Evolutionary conservation across 2,888 invertebrate genomes (phyloP).

Genomic region (Lypha dubia): DNA sequence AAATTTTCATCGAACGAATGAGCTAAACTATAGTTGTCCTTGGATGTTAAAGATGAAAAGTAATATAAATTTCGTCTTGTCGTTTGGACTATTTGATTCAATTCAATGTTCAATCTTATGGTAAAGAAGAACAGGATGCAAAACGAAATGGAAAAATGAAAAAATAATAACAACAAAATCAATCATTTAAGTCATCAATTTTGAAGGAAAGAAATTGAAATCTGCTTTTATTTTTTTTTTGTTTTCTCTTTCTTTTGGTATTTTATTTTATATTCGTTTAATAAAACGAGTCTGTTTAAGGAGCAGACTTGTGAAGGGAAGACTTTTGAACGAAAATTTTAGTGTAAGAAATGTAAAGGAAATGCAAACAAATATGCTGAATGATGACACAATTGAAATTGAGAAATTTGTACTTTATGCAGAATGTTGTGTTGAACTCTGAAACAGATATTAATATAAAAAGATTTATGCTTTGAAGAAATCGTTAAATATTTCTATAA

Average conservation of each 20-base stretch:
- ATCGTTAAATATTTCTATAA: too few species aligned
- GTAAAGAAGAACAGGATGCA: constrained; percentile 23
- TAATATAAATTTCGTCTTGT: constrained; percentile 19
- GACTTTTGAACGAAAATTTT: not conserved
- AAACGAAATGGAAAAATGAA: constrained; percentile 23
- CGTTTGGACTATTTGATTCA: constrained; percentile 28
- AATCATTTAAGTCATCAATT: constrained; percentile 67
- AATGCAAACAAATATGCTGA: not conserved
- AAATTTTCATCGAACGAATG: not conserved
- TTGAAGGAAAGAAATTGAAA: constrained; percentile 54
- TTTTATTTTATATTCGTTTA: constrained; percentile 13
- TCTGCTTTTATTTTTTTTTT: constrained; percentile 29
- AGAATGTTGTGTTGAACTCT: not conserved
- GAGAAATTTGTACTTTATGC: not conserved
- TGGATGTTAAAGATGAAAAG: constrained; percentile 33
- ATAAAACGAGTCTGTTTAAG: constrained; percentile 19
- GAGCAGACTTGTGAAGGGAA: not conserved
- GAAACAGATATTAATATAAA: not conserved
- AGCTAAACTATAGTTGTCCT: constrained; percentile 18
- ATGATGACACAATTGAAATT: not conserved
- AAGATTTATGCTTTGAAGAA: too few species aligned
- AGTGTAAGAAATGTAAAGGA: not conserved
- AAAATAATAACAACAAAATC: constrained; percentile 50
- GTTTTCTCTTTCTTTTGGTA: not conserved
- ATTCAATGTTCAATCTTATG: constrained; percentile 19